A percentile compares a stretch with the other conserved stretches of the same genome.
phyloP scores from a whole-genome alignment of 2,797 vertebrate genomes.

The Neopelma chrysocephalum region DNA sequence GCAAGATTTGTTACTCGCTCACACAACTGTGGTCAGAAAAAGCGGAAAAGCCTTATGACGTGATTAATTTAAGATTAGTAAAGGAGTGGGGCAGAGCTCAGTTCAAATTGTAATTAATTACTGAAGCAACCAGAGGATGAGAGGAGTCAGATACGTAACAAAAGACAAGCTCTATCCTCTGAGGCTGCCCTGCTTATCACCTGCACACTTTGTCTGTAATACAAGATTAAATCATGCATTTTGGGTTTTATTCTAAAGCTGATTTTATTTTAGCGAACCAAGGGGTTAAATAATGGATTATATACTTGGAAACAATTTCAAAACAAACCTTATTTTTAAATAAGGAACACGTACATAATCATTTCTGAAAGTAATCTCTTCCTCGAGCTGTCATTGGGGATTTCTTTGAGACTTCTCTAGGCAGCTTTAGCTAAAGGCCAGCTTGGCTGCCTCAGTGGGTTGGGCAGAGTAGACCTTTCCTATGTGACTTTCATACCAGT shows the following conservation, averaged over 20 bases:
- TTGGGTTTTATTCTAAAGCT: background rate
- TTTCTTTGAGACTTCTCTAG: conserved; percentile 30
- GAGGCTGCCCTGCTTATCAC: background rate
- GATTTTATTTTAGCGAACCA: background rate
- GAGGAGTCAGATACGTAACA: background rate
- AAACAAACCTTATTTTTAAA: conserved; percentile 24
- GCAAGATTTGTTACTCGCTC: conserved; percentile 4
- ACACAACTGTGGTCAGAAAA: background rate
- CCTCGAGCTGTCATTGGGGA: conserved; percentile 12
- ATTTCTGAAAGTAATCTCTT: conserved; percentile 57
- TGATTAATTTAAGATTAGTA: conserved; percentile 45
- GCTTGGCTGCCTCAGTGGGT: background rate
- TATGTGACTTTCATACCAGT: background rate
- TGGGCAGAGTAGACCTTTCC: background rate
- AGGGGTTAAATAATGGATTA: conserved; percentile 10
- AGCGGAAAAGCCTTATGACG: background rate
- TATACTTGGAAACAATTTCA: background rate
- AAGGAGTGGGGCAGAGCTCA: conserved; percentile 27
- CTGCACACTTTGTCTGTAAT: background rate
- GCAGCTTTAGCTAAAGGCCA: conserved; percentile 48
- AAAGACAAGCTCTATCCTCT: background rate
- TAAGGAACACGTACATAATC: background rate
- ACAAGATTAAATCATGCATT: background rate
- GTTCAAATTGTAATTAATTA: conserved; percentile 58
- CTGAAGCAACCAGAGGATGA: background rate